A percentile compares a stretch with the other conserved stretches of the same genome.
These are phyloP conservation scores for Tachyglossus aculeatus DNA, from an alignment of 2,797 vertebrate genomes.

Conservation along the genomic window DNA sequence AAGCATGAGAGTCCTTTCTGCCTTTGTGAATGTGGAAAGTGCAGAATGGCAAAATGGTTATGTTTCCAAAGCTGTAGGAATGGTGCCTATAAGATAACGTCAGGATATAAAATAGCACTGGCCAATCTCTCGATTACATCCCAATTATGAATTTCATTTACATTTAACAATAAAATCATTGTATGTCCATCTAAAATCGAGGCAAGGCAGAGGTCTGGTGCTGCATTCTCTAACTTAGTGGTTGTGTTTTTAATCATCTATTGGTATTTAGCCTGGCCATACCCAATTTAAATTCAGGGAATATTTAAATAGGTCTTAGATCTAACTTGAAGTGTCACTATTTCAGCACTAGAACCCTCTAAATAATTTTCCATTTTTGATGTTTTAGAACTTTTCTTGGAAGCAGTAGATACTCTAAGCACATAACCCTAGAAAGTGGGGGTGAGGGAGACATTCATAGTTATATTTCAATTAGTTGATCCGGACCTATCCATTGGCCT, in stretches of 20 bases:
- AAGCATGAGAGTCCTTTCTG: not conserved
- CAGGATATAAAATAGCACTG: not conserved
- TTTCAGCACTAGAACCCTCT: not conserved
- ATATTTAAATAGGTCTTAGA: not conserved
- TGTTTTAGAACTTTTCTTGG: conserved; percentile 24
- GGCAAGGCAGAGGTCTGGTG: not conserved
- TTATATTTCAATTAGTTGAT: conserved; percentile 35
- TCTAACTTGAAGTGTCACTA: conserved; percentile 14
- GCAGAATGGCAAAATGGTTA: not conserved
- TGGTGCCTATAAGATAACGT: not conserved
- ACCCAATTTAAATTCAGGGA: conserved; percentile 28
- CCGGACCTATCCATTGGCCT: conserved; percentile 37
- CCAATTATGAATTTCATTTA: not conserved
- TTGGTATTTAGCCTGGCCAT: not conserved
- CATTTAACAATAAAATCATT: not conserved
- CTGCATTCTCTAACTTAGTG: not conserved
- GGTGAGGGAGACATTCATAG: not conserved
- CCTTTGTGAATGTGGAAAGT: not conserved
- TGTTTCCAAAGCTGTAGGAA: not conserved
- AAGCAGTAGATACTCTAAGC: conserved; percentile 16
- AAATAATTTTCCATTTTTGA: not conserved
- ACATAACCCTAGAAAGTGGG: not conserved
- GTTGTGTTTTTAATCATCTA: conserved; percentile 12
- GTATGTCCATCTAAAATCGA: not conserved
- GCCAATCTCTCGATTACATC: not conserved